Conservation (phyloP, 2,888 invertebrate genomes). For the Myopa testacea region DNA sequence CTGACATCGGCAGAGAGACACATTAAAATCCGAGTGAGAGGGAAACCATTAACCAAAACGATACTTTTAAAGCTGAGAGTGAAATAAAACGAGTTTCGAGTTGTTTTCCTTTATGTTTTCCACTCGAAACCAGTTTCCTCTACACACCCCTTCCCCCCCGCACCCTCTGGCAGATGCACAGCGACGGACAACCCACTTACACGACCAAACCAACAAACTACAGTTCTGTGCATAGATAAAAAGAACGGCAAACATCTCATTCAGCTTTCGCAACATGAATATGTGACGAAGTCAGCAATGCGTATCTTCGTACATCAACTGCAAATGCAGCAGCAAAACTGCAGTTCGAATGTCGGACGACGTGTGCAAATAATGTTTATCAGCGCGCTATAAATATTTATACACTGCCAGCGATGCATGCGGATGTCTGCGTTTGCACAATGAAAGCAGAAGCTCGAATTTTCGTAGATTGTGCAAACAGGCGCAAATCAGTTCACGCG, state of each 20-base stretch:
- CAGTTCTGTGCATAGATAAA: slow-evolving; percentile 1
- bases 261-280: slow-evolving; percentile 16
- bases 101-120: not conserved
- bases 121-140: slow-evolving; percentile 13
- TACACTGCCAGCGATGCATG: not conserved
- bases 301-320: slow-evolving; percentile 3
- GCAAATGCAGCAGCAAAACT: not conserved
- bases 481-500: slow-evolving; percentile 8
- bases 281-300: slow-evolving; percentile 26
- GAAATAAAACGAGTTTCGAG: not conserved
- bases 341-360: not conserved
- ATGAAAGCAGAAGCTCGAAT: not conserved
- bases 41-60: not conserved
- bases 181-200: not conserved
- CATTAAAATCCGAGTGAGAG: too few relatives aligned
- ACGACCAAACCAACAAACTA: not conserved
- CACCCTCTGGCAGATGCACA: not conserved
- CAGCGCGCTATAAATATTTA: slow-evolving; percentile 10
- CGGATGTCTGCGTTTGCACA: slow-evolving; percentile 6
- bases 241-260: not conserved
- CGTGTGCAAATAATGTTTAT: slow-evolving; percentile 15
- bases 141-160: not conserved
- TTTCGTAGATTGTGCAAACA: not conserved
- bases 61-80: not conserved
- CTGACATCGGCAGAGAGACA: too few relatives aligned